Evolutionary conservation across 1,140 invertebrate species (phyloP).

Genomic region (Heliothis subflexa): DNA sequence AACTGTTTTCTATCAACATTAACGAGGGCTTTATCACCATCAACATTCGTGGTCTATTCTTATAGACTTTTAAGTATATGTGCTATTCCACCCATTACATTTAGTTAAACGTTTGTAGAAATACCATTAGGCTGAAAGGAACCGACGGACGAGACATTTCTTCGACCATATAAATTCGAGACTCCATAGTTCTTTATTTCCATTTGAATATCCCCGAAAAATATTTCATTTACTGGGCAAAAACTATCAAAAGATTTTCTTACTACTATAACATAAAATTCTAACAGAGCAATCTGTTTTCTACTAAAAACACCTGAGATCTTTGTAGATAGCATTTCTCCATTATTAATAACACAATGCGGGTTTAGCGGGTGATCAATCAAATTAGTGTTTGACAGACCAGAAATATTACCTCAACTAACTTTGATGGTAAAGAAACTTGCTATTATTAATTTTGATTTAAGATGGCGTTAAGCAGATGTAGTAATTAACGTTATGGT

Average conservation of each 20-base stretch:
- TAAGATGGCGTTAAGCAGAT: constrained; percentile 2
- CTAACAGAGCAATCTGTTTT: not conserved
- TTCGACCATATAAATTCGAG: no score
- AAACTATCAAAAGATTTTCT: not conserved
- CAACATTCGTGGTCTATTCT: no score
- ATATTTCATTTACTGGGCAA: no score
- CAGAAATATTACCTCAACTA: constrained; percentile 1
- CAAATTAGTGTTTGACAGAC: constrained; percentile 9
- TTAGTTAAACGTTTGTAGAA: no score
- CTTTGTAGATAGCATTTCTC: not conserved
- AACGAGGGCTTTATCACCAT: no score
- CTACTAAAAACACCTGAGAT: not conserved
- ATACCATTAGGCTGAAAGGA: no score
- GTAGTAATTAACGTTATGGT: not conserved
- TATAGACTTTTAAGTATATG: no score
- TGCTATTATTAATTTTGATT: not conserved
- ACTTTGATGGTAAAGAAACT: constrained; percentile 6
- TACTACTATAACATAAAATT: not conserved
- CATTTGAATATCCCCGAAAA: no score
- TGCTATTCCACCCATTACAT: no score
- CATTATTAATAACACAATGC: not conserved
- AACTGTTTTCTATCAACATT: no score
- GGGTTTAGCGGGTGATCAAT: constrained; percentile 4
- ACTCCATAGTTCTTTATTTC: no score
- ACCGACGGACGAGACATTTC: no score